A percentile compares a stretch with the other conserved stretches of the same genome.
Evolutionary conservation across 2,888 invertebrate genomes (phyloP).

Genomic region (Cyclophora albipunctata): DNA sequence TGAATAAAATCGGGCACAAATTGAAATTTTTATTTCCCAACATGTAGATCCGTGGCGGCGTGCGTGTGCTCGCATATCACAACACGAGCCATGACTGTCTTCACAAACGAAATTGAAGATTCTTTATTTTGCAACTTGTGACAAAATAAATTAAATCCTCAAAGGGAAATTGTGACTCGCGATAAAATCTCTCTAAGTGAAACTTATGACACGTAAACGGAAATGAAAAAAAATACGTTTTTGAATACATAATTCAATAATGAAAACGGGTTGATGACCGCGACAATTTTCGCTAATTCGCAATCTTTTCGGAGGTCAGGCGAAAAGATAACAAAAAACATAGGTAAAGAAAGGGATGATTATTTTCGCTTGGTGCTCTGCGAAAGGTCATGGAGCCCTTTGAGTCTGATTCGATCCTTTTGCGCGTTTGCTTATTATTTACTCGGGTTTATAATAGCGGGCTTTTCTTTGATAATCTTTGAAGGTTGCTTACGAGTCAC

Average conservation of each 20-base stretch:
- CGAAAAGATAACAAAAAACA: constrained; percentile 10
- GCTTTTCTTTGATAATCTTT: neutral
- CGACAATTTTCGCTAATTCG: constrained; percentile 9
- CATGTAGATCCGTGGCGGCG: neutral
- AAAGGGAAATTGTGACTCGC: constrained; percentile 1
- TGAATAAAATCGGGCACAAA: too few relatives aligned
- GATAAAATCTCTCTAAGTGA: neutral
- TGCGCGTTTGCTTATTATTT: constrained; percentile 7
- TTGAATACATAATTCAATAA: constrained; percentile 15
- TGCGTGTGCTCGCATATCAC: neutral
- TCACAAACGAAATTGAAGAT: constrained; percentile 5
- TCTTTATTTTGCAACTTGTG: constrained; percentile 4
- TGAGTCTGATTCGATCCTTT: constrained; percentile 10
- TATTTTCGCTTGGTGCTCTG: constrained; percentile 10
- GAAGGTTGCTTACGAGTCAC: neutral
- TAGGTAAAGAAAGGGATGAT: constrained; percentile 6
- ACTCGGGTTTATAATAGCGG: neutral
- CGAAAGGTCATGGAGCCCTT: constrained; percentile 10
- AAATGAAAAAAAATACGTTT: constrained; percentile 3
- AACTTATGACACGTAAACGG: constrained; percentile 2
- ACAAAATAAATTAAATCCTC: constrained; percentile 3
- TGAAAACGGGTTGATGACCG: constrained; percentile 14
- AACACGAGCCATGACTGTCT: constrained; percentile 1
- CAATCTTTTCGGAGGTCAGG: constrained; percentile 1
- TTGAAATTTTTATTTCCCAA: too few relatives aligned